Base-by-base conservation (phyloP, 2,113 vertebrate genomes). In the Labrus mixtus region DNA sequence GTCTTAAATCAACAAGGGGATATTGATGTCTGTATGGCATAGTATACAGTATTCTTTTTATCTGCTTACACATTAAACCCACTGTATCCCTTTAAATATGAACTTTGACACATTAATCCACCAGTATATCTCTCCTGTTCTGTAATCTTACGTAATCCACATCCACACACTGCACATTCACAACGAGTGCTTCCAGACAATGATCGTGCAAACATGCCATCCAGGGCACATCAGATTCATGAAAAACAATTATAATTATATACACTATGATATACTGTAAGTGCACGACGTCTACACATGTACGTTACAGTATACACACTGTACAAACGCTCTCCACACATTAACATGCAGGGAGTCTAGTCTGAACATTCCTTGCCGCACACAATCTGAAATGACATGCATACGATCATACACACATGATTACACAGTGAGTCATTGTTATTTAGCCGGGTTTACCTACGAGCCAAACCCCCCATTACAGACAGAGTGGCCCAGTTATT, bases 351-450 rank as follows among this genome's bases (percentile, higher is more conserved):
- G 25, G 15, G 16, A 60, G 48, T 19, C 16, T 43, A 5, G 41
- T 16, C 3, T 0, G 17, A 36, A 13, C 58, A 68, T 68, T 67
- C 45, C 39, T 50, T 13, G 39, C 16, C 54, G 20, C 1, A 15
- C 71, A 68, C 46, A n/a, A 72, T 68, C 20, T 53, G 22, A 76
- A 60, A 72, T 36, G 62, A 73, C 74, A 71, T 48, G 73, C 61
- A 46, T 67, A 54, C 84, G 69, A 6, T 60, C n/a, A 50, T 60
- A 39, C 1, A 4, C 64, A 37, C 82, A 67, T 60, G 54, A 62
- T 45, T 46, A 61, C 45, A 46, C 59, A 70, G 54, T 77, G 73
- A 81, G 59, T 70, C 78, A 74, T 50, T 73, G 73, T 76, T 39
- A 51, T 53, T 61, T 62, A 29, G 72, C 54, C 4, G n/a, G 37